Base-by-base conservation (phyloP, 2,113 vertebrate genomes). In the Hippocampus zosterae region DNA sequence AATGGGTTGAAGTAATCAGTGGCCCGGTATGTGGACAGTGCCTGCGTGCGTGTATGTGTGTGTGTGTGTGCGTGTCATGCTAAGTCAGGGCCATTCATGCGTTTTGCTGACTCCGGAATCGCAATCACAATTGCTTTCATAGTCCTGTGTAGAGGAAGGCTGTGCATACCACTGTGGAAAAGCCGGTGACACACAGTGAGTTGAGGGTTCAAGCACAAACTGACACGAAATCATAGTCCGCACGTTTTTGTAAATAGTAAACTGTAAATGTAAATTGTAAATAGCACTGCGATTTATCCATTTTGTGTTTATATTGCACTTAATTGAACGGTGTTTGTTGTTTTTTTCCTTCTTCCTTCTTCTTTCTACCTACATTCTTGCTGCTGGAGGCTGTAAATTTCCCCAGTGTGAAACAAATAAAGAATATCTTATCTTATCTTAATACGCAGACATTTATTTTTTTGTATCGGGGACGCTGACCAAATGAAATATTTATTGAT, bases 71-170 rank as follows among this genome's bases (percentile, higher is more conserved):
- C 15, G 19, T 72, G 75, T 23, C 73, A 81, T 83, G 81, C 79
- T 87, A 87, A 87, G 86, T 85, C 82, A 18, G 83, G 84, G 67
- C 85, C 77, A 90, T 89, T 90, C 84, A 90, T 74, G 81, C 88
- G 67, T 91, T 90, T 87, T 91, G 89, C 89, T 90, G 89, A 91
- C 89, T 91, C 85, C 41, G 66, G 87, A 85, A 80, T 88, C 88
- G 89, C 87, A 88, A 81, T 91, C 87, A 90, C 89, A 90, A 87
- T 88, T 89, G 88, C 89, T 90, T 88, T 90, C 88, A 89, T 88
- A 90, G 88, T 78, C 81, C 72, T 56, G 81, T 81, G 81, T 82
- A 87, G 84, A 87, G 84, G 85, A 88, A 84, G 84, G 87, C 79
- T 82, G 71, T 79, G 89, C 88, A 91, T 89, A 88, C 87, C 88